phyloP scores from a whole-genome alignment of 2,797 vertebrate species.

The Rhodeus uyekii region DNA sequence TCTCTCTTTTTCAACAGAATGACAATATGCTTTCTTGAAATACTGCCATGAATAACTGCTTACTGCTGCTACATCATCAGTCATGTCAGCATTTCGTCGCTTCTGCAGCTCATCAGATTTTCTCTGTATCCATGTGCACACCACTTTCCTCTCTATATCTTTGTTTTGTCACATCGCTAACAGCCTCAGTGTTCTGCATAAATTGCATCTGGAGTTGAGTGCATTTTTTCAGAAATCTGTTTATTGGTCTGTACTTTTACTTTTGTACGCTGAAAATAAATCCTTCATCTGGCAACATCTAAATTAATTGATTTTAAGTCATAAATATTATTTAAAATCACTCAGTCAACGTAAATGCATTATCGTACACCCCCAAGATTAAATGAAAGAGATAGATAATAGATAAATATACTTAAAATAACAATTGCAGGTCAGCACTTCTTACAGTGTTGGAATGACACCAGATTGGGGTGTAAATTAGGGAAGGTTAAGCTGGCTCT shows the following conservation, averaged over 20 bases:
- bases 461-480: conserved; percentile 8
- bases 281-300: too few relatives aligned
- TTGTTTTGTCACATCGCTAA: neutral
- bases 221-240: neutral
- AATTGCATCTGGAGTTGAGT: neutral
- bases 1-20: conserved; percentile 10
- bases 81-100: conserved; percentile 13
- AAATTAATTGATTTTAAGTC: neutral
- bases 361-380: neutral
- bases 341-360: neutral
- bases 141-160: conserved; percentile 1
- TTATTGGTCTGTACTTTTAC: neutral
- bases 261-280: neutral
- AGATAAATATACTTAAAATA: neutral
- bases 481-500: conserved; percentile 5
- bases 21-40: conserved; percentile 28
- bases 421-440: neutral
- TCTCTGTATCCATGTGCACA: neutral
- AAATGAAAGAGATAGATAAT: neutral
- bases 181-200: neutral
- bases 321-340: neutral
- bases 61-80: neutral
- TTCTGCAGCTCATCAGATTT: conserved; percentile 16
- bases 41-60: conserved; percentile 20
- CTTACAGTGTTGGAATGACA: neutral